These are phyloP conservation scores for Apoda limacodes DNA, from an alignment of 2,888 invertebrate species.

Conservation along the genomic window DNA sequence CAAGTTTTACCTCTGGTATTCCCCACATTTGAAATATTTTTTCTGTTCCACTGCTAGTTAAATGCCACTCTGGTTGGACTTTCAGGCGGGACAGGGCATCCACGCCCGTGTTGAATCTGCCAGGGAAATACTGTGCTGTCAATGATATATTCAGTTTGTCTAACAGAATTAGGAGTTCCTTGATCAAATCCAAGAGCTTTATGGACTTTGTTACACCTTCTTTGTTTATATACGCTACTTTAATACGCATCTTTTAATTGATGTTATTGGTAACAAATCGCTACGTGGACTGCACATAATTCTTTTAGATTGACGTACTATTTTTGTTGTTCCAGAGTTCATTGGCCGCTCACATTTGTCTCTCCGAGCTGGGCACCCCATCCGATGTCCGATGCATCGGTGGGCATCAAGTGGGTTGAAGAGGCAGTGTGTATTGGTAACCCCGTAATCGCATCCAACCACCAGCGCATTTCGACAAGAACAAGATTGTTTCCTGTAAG, in stretches of 20 bases:
- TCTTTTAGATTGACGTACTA: conserved; percentile 18
- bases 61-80: background rate
- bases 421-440: conserved; percentile 6
- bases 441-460: conserved; percentile 6
- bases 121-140: no score
- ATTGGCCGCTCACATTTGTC: conserved; percentile 10
- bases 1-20: no score
- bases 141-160: no score
- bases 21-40: no score
- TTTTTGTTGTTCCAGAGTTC: conserved; percentile 10
- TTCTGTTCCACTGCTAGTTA: no score
- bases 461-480: conserved; percentile 13
- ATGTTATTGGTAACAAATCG: conserved; percentile 4
- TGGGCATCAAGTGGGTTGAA: no score
- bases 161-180: no score
- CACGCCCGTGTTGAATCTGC: no score
- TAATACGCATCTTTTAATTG: conserved; percentile 11
- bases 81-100: no score
- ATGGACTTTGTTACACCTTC: conserved; percentile 21
- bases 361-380: no score
- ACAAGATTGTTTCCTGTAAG: conserved; percentile 4
- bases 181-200: conserved; percentile 17
- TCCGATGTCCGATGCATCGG: no score
- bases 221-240: conserved; percentile 14
- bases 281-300: conserved; percentile 9